phyloP scores from a whole-genome alignment of 2,888 invertebrate genomes.

The Coelopa pilipes region DNA sequence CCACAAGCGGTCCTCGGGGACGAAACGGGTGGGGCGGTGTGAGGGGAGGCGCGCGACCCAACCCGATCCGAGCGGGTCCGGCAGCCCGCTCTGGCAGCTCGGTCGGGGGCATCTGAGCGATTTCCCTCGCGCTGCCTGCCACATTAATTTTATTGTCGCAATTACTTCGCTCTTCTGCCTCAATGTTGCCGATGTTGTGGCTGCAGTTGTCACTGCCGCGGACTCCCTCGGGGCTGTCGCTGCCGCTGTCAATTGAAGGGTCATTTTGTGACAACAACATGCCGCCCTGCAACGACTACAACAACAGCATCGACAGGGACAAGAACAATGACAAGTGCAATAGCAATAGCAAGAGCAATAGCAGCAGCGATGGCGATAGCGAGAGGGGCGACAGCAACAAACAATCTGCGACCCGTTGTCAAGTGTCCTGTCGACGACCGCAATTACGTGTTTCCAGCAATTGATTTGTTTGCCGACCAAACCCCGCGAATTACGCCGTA shows the following conservation, averaged over 20 bases:
- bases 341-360: too few species aligned
- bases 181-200: slow-evolving; percentile 1
- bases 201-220: neutral
- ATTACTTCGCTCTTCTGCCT: slow-evolving; percentile 21
- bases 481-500: slow-evolving; percentile 62
- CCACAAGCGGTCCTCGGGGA: neutral
- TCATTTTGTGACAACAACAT: slow-evolving; percentile 11
- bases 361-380: neutral
- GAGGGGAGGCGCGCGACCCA: neutral
- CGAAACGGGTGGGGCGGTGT: neutral
- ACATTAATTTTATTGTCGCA: slow-evolving; percentile 37
- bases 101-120: slow-evolving; percentile 3
- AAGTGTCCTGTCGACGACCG: slow-evolving; percentile 38
- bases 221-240: slow-evolving; percentile 16
- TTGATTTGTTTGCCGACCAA: slow-evolving; percentile 54
- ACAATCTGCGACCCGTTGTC: slow-evolving; percentile 13
- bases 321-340: too few species aligned
- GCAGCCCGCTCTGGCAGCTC: neutral
- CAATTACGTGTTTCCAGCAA: slow-evolving; percentile 44
- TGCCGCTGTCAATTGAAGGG: slow-evolving; percentile 16
- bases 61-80: neutral
- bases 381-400: too few species aligned
- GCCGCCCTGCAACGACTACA: neutral
- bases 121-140: slow-evolving; percentile 37
- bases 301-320: too few species aligned